A percentile compares a stretch with the other conserved stretches of the same genome.
Evolutionary conservation across 2,797 vertebrate species (phyloP).

Genomic region (Xiphorhynchus erythropygius): DNA sequence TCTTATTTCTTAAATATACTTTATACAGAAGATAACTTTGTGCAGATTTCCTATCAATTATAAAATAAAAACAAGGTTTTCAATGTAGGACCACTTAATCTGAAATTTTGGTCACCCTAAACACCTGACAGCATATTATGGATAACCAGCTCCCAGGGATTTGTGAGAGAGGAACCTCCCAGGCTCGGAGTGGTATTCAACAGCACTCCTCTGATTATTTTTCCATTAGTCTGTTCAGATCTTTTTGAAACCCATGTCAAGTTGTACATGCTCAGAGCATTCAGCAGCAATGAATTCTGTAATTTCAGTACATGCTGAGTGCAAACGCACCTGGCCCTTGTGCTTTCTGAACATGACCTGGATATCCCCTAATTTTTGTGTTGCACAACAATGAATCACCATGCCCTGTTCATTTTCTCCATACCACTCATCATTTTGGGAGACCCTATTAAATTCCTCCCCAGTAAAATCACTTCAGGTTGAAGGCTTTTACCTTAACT

Average conservation of each 20-base stretch:
- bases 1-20: not conserved
- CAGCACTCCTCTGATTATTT: not conserved
- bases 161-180: rapidly evolving
- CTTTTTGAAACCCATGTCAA: not conserved
- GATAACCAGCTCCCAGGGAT: not conserved
- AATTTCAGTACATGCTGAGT: not conserved
- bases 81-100: not conserved
- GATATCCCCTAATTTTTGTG: not conserved
- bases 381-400: not conserved
- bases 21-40: not conserved
- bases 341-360: not conserved
- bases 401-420: not conserved
- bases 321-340: not conserved
- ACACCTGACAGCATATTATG: not conserved
- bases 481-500: not conserved
- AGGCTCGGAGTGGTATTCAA: not conserved
- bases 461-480: not conserved
- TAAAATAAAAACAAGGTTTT: not conserved
- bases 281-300: not conserved
- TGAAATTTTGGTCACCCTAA: not conserved
- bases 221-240: not conserved
- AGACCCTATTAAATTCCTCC: not conserved
- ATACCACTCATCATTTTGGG: not conserved
- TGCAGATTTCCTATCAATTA: not conserved
- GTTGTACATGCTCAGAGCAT: not conserved